phyloP scores from a whole-genome alignment of 2,113 vertebrate genomes.

The Xiphophorus hellerii region DNA sequence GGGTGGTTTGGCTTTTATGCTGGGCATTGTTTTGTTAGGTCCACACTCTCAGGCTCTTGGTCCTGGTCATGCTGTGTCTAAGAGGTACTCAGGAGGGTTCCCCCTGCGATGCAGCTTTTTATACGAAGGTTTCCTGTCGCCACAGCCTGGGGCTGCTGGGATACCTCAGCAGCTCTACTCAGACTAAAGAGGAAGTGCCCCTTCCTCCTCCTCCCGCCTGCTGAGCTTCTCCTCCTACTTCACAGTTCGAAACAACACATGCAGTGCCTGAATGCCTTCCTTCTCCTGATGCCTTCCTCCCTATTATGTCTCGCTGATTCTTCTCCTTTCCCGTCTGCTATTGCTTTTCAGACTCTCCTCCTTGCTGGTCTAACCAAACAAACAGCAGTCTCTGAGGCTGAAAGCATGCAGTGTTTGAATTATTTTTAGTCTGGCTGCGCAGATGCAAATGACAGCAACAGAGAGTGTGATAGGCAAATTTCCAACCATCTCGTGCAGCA shows the following conservation, averaged over 20 bases:
- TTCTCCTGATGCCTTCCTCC: conserved; percentile 43
- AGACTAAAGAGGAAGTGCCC: conserved; percentile 72
- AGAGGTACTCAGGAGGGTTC: conserved; percentile 66
- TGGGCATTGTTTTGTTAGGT: conserved; percentile 82
- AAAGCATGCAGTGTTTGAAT: conserved; percentile 40
- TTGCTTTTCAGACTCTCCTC: conserved; percentile 28
- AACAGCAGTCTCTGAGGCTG: conserved; percentile 15
- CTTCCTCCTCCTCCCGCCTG: conserved; percentile 60
- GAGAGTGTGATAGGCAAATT: conserved; percentile 67
- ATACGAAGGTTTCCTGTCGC: conserved; percentile 65
- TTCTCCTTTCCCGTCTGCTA: conserved; percentile 21
- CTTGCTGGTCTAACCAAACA: conserved; percentile 21
- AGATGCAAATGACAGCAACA: conserved; percentile 70
- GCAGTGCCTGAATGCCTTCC: conserved; percentile 32
- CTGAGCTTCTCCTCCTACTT: conserved; percentile 60
- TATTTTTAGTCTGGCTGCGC: conserved; percentile 46
- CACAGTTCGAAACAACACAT: conserved; percentile 56
- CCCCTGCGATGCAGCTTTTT: conserved; percentile 55
- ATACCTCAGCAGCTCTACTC: conserved; percentile 65
- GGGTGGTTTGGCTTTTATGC: conserved; percentile 73
- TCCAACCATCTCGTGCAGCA: conserved; percentile 33
- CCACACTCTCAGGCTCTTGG: conserved; percentile 64
- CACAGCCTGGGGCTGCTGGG: conserved; percentile 56
- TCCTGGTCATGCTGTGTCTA: conserved; percentile 71
- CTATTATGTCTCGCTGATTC: conserved; percentile 45